A percentile compares a stretch with the other conserved stretches of the same genome.
Conservation (phyloP, 2,113 vertebrate genomes). For the Paraplagusia blochii region DNA sequence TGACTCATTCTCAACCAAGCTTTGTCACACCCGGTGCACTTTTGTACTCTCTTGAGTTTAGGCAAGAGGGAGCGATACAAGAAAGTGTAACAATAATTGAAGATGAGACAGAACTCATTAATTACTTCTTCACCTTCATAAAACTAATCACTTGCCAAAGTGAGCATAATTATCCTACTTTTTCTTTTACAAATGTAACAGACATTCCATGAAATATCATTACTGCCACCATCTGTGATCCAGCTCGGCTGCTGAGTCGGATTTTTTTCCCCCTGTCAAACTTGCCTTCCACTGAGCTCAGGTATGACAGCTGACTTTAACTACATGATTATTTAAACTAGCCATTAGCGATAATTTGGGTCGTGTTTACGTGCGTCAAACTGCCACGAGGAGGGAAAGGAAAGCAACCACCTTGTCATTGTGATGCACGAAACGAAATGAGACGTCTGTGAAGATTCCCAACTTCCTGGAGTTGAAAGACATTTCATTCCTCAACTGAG, state of each 20-base stretch:
- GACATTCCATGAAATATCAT: constrained; percentile 71
- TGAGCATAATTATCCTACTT: constrained; percentile 67
- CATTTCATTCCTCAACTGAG: no score
- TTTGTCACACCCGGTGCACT: constrained; percentile 59
- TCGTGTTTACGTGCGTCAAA: constrained; percentile 31
- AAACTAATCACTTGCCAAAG: constrained; percentile 68
- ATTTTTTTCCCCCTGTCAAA: constrained; percentile 60
- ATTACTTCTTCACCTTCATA: constrained; percentile 65
- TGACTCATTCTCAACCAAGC: constrained; percentile 56
- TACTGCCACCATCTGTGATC: constrained; percentile 56
- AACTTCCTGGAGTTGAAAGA: no score
- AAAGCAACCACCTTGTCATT: no score
- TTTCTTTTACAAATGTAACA: constrained; percentile 54
- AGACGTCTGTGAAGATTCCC: no score
- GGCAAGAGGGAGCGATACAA: constrained; percentile 51
- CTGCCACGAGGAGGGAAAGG: no score
- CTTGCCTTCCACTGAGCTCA: constrained; percentile 44
- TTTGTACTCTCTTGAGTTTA: constrained; percentile 47
- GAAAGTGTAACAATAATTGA: constrained; percentile 59
- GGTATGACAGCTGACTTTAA: constrained; percentile 62
- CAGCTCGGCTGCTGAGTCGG: constrained; percentile 43
- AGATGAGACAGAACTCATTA: constrained; percentile 62
- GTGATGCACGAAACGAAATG: no score
- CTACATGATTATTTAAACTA: constrained; percentile 67
- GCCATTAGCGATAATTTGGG: constrained; percentile 44